Conservation (phyloP, 2,888 invertebrate genomes). For the Ennomos quercinarius region DNA sequence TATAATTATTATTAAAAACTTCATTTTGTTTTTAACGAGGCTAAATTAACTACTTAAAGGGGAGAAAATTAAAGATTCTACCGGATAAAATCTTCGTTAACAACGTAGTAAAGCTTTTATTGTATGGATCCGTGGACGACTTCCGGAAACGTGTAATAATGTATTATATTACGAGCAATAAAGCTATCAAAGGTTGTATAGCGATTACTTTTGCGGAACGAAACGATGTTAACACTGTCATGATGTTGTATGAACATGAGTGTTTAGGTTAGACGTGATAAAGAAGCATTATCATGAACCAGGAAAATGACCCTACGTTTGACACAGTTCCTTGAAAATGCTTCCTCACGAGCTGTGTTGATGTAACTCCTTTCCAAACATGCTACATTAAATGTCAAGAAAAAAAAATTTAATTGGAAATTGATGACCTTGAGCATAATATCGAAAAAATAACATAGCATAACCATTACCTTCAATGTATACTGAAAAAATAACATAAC, state of each 20-base stretch:
- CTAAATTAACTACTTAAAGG: conserved; percentile 8
- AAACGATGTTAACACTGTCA: conserved; percentile 5
- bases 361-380: too few relatives aligned
- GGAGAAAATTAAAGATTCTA: conserved; percentile 22
- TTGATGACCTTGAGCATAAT: too few relatives aligned
- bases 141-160: conserved; percentile 26
- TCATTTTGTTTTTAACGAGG: conserved; percentile 1
- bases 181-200: conserved; percentile 25
- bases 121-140: conserved; percentile 22
- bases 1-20: conserved; percentile 13
- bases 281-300: too few relatives aligned
- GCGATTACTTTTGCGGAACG: conserved; percentile 15
- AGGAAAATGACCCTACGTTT: too few relatives aligned
- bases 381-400: too few relatives aligned
- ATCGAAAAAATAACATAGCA: too few relatives aligned
- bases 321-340: too few relatives aligned
- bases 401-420: too few relatives aligned
- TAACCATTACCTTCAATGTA: too few relatives aligned
- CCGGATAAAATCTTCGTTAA: conserved; percentile 33
- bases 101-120: conserved; percentile 34
- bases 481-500: too few relatives aligned
- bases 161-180: conserved; percentile 28
- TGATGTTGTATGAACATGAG: background rate
- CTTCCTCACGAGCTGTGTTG: too few relatives aligned
- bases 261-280: too few relatives aligned